A percentile compares a stretch with the other conserved stretches of the same genome.
Conservation (phyloP, 2,797 vertebrate species). For the Acrossocheilus fasciatus region DNA sequence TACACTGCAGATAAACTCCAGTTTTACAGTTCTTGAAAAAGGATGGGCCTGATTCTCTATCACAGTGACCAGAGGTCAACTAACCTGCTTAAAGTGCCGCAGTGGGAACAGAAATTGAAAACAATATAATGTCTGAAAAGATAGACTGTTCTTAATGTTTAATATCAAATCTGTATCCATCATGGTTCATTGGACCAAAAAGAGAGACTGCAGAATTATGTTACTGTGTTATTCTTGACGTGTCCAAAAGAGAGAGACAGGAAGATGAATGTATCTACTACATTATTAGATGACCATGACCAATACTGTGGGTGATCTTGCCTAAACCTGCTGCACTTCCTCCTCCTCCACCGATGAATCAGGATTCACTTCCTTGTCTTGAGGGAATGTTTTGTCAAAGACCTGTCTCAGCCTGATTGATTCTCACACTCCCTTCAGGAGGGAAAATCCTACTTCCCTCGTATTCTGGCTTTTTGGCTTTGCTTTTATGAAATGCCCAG, state of each 20-base stretch:
- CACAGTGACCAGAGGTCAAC: conserved; percentile 20
- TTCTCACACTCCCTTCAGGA: conserved; percentile 27
- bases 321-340: conserved; percentile 47
- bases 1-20: conserved; percentile 18
- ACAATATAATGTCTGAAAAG: neutral
- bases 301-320: neutral
- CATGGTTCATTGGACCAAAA: neutral
- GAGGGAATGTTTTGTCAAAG: conserved; percentile 51
- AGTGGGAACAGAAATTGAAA: neutral
- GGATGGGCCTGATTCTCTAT: conserved; percentile 19
- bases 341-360: conserved; percentile 57
- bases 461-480: neutral
- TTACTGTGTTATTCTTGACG: conserved; percentile 20
- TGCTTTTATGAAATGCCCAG: neutral
- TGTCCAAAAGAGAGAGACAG: conserved; percentile 15
- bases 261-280: conserved; percentile 31
- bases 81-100: neutral
- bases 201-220: neutral
- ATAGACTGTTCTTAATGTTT: neutral
- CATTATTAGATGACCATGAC: conserved; percentile 15
- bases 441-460: conserved; percentile 50
- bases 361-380: conserved; percentile 55
- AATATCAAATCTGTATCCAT: conserved; percentile 4
- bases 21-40: conserved; percentile 38
- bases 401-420: conserved; percentile 38